Conservation (phyloP, 2,888 invertebrate species). For the Aphidoletes aphidimyza region DNA sequence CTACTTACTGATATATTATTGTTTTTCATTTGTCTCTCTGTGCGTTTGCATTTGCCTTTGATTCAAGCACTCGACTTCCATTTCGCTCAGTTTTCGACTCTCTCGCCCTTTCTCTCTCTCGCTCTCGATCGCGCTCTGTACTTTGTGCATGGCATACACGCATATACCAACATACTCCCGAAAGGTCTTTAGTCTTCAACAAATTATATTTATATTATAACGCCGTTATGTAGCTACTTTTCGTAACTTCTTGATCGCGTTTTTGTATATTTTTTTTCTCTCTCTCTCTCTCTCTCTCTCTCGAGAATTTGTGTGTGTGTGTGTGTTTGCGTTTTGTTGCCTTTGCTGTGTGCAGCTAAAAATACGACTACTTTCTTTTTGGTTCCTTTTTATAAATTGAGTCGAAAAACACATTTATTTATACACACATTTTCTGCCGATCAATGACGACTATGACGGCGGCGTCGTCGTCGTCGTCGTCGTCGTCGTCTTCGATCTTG, state of each 20-base stretch:
- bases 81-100: too few species aligned
- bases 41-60: not conserved
- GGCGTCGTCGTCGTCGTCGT: not conserved
- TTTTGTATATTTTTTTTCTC: constrained; percentile 12
- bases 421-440: constrained; percentile 31
- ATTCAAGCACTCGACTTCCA: too few species aligned
- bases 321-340: too few species aligned
- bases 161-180: not conserved
- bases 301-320: too few species aligned
- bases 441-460: constrained; percentile 28
- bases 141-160: not conserved
- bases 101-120: not conserved
- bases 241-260: not conserved
- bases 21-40: constrained; percentile 8
- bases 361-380: constrained; percentile 44
- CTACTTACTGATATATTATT: not conserved
- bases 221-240: not conserved
- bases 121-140: not conserved
- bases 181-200: not conserved
- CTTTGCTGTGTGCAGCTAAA: not conserved
- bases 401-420: constrained; percentile 45
- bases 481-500: not conserved
- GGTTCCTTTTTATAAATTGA: constrained; percentile 44
- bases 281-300: not conserved
- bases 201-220: constrained; percentile 25